Evolutionary conservation across 2,888 invertebrate species (phyloP).

Genomic region (Harpagoxenus sublaevis): DNA sequence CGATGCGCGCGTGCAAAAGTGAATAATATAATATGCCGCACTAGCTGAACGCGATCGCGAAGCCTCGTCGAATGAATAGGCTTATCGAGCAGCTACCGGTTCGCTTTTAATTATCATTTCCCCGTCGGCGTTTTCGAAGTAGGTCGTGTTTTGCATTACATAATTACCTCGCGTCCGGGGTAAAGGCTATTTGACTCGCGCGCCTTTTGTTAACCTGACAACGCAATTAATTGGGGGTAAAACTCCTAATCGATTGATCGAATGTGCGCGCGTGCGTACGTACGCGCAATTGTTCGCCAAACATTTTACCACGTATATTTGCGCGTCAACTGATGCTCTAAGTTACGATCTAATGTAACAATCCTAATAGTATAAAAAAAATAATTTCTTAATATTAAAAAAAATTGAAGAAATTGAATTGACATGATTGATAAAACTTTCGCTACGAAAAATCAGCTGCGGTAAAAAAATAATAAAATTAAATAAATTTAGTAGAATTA

Average conservation of each 20-base stretch:
- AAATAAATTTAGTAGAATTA: background rate
- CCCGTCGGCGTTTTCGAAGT: constrained; percentile 31
- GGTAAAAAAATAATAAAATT: background rate
- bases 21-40: constrained; percentile 22
- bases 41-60: constrained; percentile 20
- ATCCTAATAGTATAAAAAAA: background rate
- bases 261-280: background rate
- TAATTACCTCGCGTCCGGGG: constrained; percentile 23
- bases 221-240: constrained; percentile 39
- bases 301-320: background rate
- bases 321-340: background rate
- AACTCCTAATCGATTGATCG: background rate
- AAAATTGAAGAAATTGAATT: too few relatives aligned
- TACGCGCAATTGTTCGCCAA: background rate
- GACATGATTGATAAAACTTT: background rate
- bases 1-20: constrained; percentile 37
- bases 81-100: constrained; percentile 24
- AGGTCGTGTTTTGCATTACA: constrained; percentile 39
- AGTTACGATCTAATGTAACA: background rate
- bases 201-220: constrained; percentile 48
- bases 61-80: constrained; percentile 25
- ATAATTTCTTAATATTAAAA: background rate
- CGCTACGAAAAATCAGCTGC: too few relatives aligned
- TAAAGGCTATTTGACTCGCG: constrained; percentile 34
- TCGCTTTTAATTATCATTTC: constrained; percentile 35